Base-by-base conservation (phyloP, 2,888 invertebrate genomes). In the Nomada ferruginata region DNA sequence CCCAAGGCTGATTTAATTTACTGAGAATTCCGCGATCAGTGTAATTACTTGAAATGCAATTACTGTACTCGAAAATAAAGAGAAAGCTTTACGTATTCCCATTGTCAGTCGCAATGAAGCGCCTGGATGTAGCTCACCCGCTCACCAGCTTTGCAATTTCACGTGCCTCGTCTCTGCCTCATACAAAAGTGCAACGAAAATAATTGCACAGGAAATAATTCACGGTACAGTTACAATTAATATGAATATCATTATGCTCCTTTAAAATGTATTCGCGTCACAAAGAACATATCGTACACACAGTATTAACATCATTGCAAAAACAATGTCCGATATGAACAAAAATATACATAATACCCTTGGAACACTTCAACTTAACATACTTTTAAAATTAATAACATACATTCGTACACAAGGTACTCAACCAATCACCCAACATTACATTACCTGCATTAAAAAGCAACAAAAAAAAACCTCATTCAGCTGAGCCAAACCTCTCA, bases 121-220 rank as follows among this genome's bases (percentile, higher is more conserved):
- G 64, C 83, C 87, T 87, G 69, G 13, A 47, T 18, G 60, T 44
- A 69, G 83, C 65, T 74, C 47, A 65, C 85, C 80, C 75, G 79
- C 20, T 55, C 15, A 23, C 76, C 85, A 50, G 26, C 79, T 78
- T 60, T 85, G 78, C 50, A 83, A 61, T 82, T 76, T 73, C 72
- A 20, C 9, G 52, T 74, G 77, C 64, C 50, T 64, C 63, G 44
- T 44, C 72, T 36, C 52, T 50, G 11, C 36, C 52, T 61, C 52
- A 47, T 20, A 29, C n/a, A 47, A 47, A 20, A 18, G 2, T n/a
- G 44, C 10, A 20, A 10, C 15, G 1, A 15, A 29, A 50, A 29
- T n/a, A 15, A 36, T 36, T 9, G 13, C 55, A 44, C 10, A 57
- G 29, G 23, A 42, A 53, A 13, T 68, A 36, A 36, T 36, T 68